Conservation (phyloP, 2,113 vertebrate species). For the Tringa solitaria region DNA sequence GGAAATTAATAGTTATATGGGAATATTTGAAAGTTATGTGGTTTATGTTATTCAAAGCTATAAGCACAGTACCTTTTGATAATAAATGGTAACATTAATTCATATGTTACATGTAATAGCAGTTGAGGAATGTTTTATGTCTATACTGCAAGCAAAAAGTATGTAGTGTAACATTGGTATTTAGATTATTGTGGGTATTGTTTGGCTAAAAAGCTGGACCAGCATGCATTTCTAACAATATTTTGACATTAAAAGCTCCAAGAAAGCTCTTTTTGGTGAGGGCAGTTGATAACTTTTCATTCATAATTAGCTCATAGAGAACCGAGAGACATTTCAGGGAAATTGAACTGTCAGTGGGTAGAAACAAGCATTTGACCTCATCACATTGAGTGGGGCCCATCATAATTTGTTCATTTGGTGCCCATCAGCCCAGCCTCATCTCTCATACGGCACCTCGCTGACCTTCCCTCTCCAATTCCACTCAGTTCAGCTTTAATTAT, state of each 20-base stretch:
- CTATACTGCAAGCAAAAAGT: constrained; percentile 75
- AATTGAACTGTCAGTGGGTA: constrained; percentile 99
- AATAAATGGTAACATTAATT: constrained; percentile 20
- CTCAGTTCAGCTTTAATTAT: constrained; percentile 99
- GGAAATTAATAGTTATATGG: not conserved
- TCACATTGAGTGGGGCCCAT: constrained; percentile 98
- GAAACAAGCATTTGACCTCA: constrained; percentile 99
- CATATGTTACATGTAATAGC: not conserved
- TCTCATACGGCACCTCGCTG: constrained; percentile 90
- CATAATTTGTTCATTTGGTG: constrained; percentile 99
- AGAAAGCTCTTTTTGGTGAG: constrained; percentile 87
- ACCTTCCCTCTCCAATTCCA: constrained; percentile 95
- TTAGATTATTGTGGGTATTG: constrained; percentile 85
- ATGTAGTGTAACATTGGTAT: constrained; percentile 79
- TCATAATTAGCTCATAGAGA: constrained; percentile 99
- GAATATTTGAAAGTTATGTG: constrained; percentile 25
- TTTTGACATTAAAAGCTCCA: constrained; percentile 97
- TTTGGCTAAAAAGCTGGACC: constrained; percentile 75
- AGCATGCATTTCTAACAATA: constrained; percentile 91
- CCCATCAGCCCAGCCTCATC: constrained; percentile 96
- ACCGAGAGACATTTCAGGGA: constrained; percentile 94
- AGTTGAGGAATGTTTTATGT: constrained; percentile 69
- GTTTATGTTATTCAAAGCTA: constrained; percentile 2
- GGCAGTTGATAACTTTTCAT: constrained; percentile 99
- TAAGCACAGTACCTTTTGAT: not conserved